Conservation (phyloP, 2,797 vertebrate species). For the Scomberomorus guttatus region DNA sequence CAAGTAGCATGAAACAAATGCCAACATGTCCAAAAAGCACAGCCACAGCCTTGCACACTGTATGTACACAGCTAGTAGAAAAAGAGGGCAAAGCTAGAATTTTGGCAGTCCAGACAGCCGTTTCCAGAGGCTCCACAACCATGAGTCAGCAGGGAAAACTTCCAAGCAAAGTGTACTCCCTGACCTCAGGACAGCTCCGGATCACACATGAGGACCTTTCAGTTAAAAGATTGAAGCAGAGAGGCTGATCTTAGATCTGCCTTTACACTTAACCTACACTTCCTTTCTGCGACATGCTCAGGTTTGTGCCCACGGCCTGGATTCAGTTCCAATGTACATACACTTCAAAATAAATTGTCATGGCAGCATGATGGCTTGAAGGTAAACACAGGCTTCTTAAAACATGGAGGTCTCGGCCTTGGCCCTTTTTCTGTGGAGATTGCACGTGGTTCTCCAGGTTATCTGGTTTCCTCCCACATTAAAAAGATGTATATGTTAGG, state of each 20-base stretch:
- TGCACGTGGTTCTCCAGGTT: not conserved
- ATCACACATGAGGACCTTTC: constrained; percentile 60
- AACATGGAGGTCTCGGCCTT: not conserved
- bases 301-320: not conserved
- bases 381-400: not conserved
- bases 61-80: constrained; percentile 54
- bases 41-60: constrained; percentile 58
- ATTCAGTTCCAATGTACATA: constrained; percentile 13
- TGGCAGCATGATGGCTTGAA: not conserved
- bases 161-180: constrained; percentile 79
- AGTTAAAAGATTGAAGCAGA: constrained; percentile 24
- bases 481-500: not conserved
- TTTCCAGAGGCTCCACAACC: constrained; percentile 81
- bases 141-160: constrained; percentile 83
- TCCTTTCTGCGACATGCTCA: constrained; percentile 9
- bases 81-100: constrained; percentile 71
- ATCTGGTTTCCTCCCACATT: not conserved
- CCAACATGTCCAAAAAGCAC: constrained; percentile 69
- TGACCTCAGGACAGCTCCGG: constrained; percentile 72
- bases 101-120: constrained; percentile 72
- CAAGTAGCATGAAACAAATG: constrained; percentile 66
- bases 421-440: not conserved
- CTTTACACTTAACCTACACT: constrained; percentile 10
- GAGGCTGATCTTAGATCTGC: constrained; percentile 37
- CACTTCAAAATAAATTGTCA: not conserved